phyloP scores from a whole-genome alignment of 2,797 vertebrate genomes.

The Enteromius thamalakanensis region DNA sequence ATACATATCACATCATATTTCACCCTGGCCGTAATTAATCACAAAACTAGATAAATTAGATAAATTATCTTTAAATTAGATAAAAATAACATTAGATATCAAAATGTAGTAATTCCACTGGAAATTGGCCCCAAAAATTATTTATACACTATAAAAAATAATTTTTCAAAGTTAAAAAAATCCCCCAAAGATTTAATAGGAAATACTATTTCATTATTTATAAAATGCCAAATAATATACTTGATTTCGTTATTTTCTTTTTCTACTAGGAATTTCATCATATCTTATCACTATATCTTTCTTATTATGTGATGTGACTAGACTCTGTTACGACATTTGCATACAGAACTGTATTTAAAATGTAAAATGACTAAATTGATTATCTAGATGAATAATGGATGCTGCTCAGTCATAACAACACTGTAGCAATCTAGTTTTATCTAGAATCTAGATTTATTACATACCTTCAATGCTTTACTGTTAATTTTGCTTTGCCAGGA shows the following conservation, averaged over 20 bases:
- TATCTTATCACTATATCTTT: not conserved
- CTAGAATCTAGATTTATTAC: not conserved
- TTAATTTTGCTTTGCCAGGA: not conserved
- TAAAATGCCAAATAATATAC: not conserved
- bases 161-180: not conserved
- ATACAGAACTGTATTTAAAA: not conserved
- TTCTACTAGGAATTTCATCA: not conserved
- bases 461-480: not conserved
- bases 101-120: not conserved
- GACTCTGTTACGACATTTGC: no score
- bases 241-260: not conserved
- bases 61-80: no score
- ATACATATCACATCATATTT: no score
- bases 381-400: not conserved
- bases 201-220: not conserved
- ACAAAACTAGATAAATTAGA: no score
- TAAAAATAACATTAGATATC: not conserved
- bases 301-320: not conserved
- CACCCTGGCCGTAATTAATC: no score
- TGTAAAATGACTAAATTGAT: not conserved
- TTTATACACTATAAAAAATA: not conserved
- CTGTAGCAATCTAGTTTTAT: not conserved
- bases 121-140: not conserved
- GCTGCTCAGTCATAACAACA: not conserved
- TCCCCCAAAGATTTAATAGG: not conserved